phyloP scores from a whole-genome alignment of 2,888 invertebrate species.

The Lycaena phlaeas region DNA sequence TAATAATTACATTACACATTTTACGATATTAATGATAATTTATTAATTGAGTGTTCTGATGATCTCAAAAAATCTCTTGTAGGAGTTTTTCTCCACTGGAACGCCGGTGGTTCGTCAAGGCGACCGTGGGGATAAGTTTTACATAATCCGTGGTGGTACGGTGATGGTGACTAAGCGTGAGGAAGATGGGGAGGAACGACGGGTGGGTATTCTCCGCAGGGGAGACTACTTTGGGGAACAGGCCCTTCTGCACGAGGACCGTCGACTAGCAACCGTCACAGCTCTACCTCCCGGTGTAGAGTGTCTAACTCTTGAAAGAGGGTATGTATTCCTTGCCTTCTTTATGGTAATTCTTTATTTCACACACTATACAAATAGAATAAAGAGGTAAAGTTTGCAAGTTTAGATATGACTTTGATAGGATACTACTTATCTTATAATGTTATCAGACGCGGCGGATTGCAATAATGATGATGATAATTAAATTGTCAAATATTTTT shows the following conservation, averaged over 20 bases:
- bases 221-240: conserved; percentile 94
- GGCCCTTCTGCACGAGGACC: conserved; percentile 88
- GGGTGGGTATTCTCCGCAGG: conserved; percentile 79
- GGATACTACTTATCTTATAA: too few species aligned
- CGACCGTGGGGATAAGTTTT: conserved; percentile 91
- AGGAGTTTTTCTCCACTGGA: conserved; percentile 87
- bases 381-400: too few species aligned
- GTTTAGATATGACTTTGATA: too few species aligned
- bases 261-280: conserved; percentile 91
- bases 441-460: too few species aligned
- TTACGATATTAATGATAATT: too few species aligned
- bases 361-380: too few species aligned
- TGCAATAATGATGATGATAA: too few species aligned
- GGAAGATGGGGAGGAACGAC: conserved; percentile 73
- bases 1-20: too few species aligned
- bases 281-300: conserved; percentile 88
- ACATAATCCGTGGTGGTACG: conserved; percentile 88
- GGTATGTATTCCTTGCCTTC: conserved; percentile 67
- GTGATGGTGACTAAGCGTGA: conserved; percentile 81
- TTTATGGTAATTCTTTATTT: too few species aligned
- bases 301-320: conserved; percentile 89
- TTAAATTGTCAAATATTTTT: too few species aligned
- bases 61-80: too few species aligned
- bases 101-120: conserved; percentile 88
- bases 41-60: too few species aligned